Evolutionary conservation across 2,888 invertebrate genomes (phyloP).

Genomic region (Pristionchus fissidentatus): DNA sequence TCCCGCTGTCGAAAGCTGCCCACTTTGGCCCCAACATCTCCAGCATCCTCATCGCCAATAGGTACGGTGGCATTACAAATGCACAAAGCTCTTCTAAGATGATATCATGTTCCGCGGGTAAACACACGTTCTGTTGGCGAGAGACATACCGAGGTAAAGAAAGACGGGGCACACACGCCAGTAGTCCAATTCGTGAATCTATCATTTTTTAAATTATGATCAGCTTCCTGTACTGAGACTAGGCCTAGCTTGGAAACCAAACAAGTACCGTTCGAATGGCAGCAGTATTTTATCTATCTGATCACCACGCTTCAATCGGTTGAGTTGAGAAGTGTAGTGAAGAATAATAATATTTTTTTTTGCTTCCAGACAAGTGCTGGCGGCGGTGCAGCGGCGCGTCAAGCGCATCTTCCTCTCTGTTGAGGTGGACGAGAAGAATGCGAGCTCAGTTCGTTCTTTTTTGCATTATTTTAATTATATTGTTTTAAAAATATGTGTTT

Average conservation of each 20-base stretch:
- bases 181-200: too few relatives aligned
- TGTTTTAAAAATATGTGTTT: not conserved
- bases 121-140: too few relatives aligned
- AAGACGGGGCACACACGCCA: too few relatives aligned
- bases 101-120: not conserved
- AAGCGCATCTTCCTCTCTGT: slow-evolving; percentile 66
- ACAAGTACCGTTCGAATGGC: too few relatives aligned
- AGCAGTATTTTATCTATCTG: too few relatives aligned
- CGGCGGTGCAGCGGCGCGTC: slow-evolving; percentile 64
- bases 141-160: too few relatives aligned
- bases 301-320: too few relatives aligned
- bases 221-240: too few relatives aligned
- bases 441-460: slow-evolving; percentile 48
- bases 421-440: slow-evolving; percentile 62
- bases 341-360: not conserved
- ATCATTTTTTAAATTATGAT: too few relatives aligned
- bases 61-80: slow-evolving; percentile 49
- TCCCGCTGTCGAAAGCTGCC: slow-evolving; percentile 65
- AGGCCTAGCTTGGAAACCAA: too few relatives aligned
- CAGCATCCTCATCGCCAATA: slow-evolving; percentile 60
- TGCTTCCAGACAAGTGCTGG: slow-evolving; percentile 58
- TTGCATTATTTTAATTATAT: not conserved
- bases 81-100: not conserved
- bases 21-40: slow-evolving; percentile 70
- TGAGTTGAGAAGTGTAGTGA: not conserved